Evolutionary conservation across 2,797 vertebrate genomes (phyloP), one percentile per base, ranked within the genome.

Genomic region (Carapus acus): DNA sequence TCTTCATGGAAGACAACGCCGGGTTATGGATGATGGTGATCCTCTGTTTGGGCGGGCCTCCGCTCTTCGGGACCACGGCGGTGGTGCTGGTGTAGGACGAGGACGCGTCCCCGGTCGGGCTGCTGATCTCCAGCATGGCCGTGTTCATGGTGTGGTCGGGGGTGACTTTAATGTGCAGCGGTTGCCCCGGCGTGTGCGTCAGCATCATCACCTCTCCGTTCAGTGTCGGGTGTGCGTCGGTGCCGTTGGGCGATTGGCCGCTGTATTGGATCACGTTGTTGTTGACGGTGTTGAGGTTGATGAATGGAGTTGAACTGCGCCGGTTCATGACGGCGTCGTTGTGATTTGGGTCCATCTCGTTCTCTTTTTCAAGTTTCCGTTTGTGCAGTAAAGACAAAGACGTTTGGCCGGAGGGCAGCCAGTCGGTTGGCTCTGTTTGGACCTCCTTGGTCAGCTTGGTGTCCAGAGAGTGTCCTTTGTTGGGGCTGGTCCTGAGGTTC

Each of bases 21-120:
- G 91, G 75, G 0, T 93, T 98, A 76, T 95, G 94, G 61, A 97
- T 92, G 65, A 98, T 96, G 42, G 92, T 97, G 62, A 97, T 96
- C 76, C 93, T 91, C 83, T 96, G 94, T 77, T 96, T 97, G 24
- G 91, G 89, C 13, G 90, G 88, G 8, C 90, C 90, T 7, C 91
- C 89, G 16, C 86, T 91, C 18, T 90, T 92, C 6, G 95, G 93
- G 78, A 96, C 94, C 56, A 95, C 85, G 0, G 94, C 93, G 9
- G 92, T n/a, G n/a, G n/a, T 96, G 79, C 92, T 99, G 49, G 90
- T 96, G 62, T 90, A 97, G 48, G 92, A 94, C 21, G 91, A 86
- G 44, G 88, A 52, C 13, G 85, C 82, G 43, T 96, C 94, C 62
- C 88, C 67, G 5, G 85, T 90, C 2, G 93, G 91, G 78, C 93